Percentiles rank a stretch among this genome's conserved stretches.
phyloP scores from a whole-genome alignment of 2,888 invertebrate genomes.

The Dorcus parallelipipedus region DNA sequence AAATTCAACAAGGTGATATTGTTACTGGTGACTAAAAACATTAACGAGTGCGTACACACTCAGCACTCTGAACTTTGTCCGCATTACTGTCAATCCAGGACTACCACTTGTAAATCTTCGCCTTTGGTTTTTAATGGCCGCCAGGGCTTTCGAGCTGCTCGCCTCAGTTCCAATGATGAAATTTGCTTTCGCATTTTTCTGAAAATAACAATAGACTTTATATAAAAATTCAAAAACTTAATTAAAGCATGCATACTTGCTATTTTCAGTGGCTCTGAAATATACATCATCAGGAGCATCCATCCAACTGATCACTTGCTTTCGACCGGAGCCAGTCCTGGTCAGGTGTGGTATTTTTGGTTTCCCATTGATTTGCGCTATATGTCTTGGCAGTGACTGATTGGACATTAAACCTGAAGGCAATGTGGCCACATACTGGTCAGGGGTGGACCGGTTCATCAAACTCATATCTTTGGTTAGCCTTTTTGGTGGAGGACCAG shows the following conservation, averaged over 20 bases:
- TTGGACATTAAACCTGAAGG: slow-evolving; percentile 64
- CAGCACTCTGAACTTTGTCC: slow-evolving; percentile 35
- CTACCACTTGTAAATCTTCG: slow-evolving; percentile 63
- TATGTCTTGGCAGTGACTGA: slow-evolving; percentile 67
- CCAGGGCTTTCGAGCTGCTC: slow-evolving; percentile 86
- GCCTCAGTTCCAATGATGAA: slow-evolving; percentile 72
- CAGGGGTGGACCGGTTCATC: slow-evolving; percentile 33
- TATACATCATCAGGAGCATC: slow-evolving; percentile 97
- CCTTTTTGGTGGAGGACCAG: slow-evolving; percentile 71
- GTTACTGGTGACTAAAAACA: slow-evolving; percentile 32
- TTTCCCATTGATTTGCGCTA: slow-evolving; percentile 75
- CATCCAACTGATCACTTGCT: slow-evolving; percentile 96
- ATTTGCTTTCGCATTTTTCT: slow-evolving; percentile 83
- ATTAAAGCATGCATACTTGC: slow-evolving; percentile 67
- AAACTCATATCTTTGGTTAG: slow-evolving; percentile 61
- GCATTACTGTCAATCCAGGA: slow-evolving; percentile 66
- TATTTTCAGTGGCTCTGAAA: slow-evolving; percentile 86
- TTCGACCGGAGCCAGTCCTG: slow-evolving; percentile 70
- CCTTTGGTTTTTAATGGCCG: slow-evolving; percentile 55
- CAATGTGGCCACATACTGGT: slow-evolving; percentile 70
- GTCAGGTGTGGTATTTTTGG: slow-evolving; percentile 78
- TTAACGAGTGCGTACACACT: slow-evolving; percentile 30
- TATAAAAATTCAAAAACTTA: background rate
- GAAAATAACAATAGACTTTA: slow-evolving; percentile 32
- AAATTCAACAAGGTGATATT: slow-evolving; percentile 28